phyloP scores from a whole-genome alignment of 2,113 vertebrate species.

The Lagopus muta region DNA sequence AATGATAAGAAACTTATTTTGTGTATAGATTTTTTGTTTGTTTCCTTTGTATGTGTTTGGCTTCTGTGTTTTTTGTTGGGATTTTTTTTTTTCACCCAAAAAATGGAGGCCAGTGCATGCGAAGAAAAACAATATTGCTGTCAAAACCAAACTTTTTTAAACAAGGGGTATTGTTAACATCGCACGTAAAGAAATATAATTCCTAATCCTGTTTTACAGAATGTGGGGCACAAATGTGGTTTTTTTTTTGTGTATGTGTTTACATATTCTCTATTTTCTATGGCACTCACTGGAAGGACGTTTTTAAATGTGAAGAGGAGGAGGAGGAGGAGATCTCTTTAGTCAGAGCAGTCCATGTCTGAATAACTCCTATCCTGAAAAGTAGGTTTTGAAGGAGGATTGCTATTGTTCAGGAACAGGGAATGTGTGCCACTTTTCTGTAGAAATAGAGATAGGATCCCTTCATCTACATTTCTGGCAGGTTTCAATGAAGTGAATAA shows the following conservation, averaged over 20 bases:
- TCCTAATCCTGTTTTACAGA: neutral
- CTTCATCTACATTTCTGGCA: constrained; percentile 52
- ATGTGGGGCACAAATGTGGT: neutral
- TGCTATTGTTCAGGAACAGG: neutral
- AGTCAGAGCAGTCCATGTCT: neutral
- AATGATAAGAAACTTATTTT: neutral
- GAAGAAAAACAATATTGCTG: neutral
- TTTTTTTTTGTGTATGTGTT: neutral
- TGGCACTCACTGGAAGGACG: neutral
- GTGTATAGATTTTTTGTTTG: neutral
- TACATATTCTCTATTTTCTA: neutral
- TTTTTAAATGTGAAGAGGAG: neutral
- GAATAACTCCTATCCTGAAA: neutral
- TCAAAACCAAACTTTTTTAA: neutral
- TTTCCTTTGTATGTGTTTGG: neutral
- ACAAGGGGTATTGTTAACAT: neutral
- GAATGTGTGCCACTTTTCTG: neutral
- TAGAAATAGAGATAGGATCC: neutral
- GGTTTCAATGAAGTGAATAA: constrained; percentile 25
- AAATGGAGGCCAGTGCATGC: neutral
- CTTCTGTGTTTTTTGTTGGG: too few relatives aligned
- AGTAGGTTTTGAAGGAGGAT: neutral
- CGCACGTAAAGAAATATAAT: neutral
- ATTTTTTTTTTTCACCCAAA: neutral
- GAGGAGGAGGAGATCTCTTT: neutral